phyloP scores from a whole-genome alignment of 2,888 invertebrate genomes.

The Nipponacmea schrenckii region DNA sequence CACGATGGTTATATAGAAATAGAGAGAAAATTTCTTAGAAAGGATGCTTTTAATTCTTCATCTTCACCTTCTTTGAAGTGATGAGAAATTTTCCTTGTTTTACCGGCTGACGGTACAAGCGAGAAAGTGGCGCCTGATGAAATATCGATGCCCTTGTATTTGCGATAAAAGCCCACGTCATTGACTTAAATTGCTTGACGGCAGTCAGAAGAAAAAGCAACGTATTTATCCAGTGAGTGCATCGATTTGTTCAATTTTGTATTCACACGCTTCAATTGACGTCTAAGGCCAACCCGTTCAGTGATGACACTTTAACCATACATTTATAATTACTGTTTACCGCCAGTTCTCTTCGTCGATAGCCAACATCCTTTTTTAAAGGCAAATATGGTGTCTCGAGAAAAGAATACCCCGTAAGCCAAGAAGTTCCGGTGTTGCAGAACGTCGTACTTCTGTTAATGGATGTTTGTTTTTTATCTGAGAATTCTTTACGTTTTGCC shows the following conservation, averaged over 20 bases:
- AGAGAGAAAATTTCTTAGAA: constrained; percentile 16
- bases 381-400: background rate
- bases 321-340: constrained; percentile 6
- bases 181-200: constrained; percentile 19
- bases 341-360: background rate
- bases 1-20: background rate
- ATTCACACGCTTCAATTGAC: constrained; percentile 7
- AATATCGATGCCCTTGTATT: constrained; percentile 23
- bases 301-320: background rate
- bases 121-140: constrained; percentile 20
- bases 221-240: background rate
- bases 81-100: constrained; percentile 24
- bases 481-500: too few species aligned
- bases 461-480: too few species aligned
- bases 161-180: constrained; percentile 20
- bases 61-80: constrained; percentile 25
- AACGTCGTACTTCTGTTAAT: background rate
- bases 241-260: background rate
- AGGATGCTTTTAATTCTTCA: constrained; percentile 32
- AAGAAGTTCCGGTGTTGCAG: constrained; percentile 3
- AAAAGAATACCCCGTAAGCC: background rate
- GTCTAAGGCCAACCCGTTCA: background rate
- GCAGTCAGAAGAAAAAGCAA: background rate
- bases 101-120: constrained; percentile 19
- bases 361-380: too few species aligned